Evolutionary conservation across 1,140 invertebrate species (phyloP).

Genomic region (Caenorhabditis remanei): DNA sequence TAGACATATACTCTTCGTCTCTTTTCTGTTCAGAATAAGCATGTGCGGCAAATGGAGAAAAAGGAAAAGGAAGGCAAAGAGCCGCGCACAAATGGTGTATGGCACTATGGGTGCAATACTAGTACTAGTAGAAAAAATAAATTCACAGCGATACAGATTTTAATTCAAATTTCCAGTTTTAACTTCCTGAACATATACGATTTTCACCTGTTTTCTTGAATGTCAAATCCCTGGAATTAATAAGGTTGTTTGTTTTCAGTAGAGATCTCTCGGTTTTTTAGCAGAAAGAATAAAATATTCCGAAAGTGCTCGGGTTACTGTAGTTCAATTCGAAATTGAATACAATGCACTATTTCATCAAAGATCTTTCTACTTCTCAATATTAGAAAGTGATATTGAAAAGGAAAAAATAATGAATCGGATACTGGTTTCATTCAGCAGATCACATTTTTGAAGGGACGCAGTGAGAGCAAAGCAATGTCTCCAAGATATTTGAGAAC

Average conservation of each 20-base stretch:
- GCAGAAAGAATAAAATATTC: too few relatives aligned
- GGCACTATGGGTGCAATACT: constrained; percentile 42
- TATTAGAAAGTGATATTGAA: too few relatives aligned
- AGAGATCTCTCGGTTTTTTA: too few relatives aligned
- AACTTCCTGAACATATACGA: too few relatives aligned
- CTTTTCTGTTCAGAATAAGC: constrained; percentile 23
- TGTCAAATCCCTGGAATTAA: too few relatives aligned
- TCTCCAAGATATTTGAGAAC: constrained; percentile 18
- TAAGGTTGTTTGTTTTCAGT: too few relatives aligned
- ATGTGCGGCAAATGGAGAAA: not conserved
- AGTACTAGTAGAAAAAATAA: not conserved
- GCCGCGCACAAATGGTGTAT: constrained; percentile 44
- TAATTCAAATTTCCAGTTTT: not conserved
- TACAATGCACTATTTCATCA: too few relatives aligned
- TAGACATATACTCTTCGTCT: not conserved
- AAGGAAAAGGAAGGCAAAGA: constrained; percentile 8
- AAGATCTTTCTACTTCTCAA: too few relatives aligned
- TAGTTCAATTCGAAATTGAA: not conserved
- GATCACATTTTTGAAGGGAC: too few relatives aligned
- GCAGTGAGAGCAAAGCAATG: not conserved
- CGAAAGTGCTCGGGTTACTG: not conserved
- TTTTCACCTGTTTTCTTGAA: too few relatives aligned
- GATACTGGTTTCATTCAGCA: too few relatives aligned
- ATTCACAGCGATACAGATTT: not conserved
- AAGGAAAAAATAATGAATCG: too few relatives aligned